A percentile compares a stretch with the other conserved stretches of the same genome.
Conservation (phyloP, 2,888 invertebrate species). For the Phymatocera aterrima region DNA sequence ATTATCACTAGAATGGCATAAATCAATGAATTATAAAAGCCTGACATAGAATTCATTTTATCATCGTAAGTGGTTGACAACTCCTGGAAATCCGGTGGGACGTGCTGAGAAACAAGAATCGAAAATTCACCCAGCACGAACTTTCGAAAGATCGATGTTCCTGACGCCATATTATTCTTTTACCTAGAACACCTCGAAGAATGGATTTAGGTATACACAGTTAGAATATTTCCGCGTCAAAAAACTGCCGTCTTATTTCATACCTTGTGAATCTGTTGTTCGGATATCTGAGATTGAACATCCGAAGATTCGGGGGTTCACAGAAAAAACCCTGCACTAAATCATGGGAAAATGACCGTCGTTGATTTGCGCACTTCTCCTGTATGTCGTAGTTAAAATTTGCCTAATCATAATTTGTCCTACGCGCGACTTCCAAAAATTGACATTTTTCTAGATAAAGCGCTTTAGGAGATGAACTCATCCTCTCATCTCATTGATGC, state of each 20-base stretch:
- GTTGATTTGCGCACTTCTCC: too few relatives aligned
- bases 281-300: neutral
- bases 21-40: conserved; percentile 30
- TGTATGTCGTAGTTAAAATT: too few relatives aligned
- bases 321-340: too few relatives aligned
- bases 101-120: conserved; percentile 18
- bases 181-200: neutral
- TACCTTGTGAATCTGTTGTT: neutral
- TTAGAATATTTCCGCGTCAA: neutral
- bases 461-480: too few relatives aligned
- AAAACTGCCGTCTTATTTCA: neutral
- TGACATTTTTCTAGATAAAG: too few relatives aligned
- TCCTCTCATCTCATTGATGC: too few relatives aligned
- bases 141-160: conserved; percentile 25
- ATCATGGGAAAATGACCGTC: neutral
- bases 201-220: neutral
- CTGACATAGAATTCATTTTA: conserved; percentile 25
- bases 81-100: conserved; percentile 26
- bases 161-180: neutral
- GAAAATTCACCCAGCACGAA: conserved; percentile 30
- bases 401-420: too few relatives aligned
- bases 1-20: neutral
- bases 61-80: conserved; percentile 25
- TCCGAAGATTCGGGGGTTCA: neutral
- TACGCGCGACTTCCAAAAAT: too few relatives aligned